A percentile compares a stretch with the other conserved stretches of the same genome.
Evolutionary conservation across 2,113 vertebrate species (phyloP).

Genomic region (Brachyistius frenatus): DNA sequence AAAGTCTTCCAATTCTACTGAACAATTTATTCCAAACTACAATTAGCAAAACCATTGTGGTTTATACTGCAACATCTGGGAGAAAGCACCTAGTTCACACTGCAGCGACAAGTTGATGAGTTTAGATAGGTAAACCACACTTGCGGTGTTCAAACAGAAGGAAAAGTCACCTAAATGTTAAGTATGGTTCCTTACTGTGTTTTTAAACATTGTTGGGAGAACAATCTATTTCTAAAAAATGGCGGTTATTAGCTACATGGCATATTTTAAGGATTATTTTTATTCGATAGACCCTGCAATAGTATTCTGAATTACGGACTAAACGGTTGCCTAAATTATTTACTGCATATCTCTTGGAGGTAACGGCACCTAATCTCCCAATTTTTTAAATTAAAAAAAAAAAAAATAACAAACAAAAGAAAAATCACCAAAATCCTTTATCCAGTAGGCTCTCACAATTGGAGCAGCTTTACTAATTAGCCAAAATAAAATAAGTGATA

Average conservation of each 20-base stretch:
- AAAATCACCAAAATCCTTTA: too few species aligned
- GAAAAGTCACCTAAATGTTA: neutral
- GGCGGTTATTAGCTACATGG: neutral
- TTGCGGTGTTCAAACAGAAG: neutral
- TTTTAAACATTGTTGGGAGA: neutral
- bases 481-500: neutral
- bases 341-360: neutral
- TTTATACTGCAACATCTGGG: neutral
- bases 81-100: neutral
- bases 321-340: too few species aligned
- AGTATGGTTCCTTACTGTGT: neutral
- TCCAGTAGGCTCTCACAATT: too few species aligned
- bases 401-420: neutral
- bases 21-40: neutral
- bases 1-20: neutral
- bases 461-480: neutral
- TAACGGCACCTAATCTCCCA: neutral
- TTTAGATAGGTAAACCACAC: neutral
- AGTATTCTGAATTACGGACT: too few species aligned
- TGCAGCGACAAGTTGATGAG: neutral
- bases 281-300: too few species aligned
- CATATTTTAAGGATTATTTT: neutral
- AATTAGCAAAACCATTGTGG: neutral
- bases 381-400: neutral
- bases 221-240: neutral